Percentiles rank a stretch among this genome's conserved stretches.
Evolutionary conservation across 2,888 invertebrate species (phyloP).

Genomic region (Dryococelus australis): DNA sequence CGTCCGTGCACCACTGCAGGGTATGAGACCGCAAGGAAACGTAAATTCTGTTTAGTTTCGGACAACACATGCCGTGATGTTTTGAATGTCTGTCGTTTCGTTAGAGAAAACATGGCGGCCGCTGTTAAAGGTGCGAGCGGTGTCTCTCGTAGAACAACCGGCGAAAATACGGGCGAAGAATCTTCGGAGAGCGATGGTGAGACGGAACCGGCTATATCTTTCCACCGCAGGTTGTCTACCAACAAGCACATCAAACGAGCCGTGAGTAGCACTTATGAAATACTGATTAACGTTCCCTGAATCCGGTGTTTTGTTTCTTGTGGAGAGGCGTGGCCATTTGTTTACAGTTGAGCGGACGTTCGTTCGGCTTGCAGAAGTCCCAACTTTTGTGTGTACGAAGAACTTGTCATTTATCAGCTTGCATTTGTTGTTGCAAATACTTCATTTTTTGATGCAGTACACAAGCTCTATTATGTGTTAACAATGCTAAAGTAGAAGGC

Average conservation of each 20-base stretch:
- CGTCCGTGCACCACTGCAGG: background rate
- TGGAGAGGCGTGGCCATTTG: conserved; percentile 42
- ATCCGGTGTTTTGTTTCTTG: background rate
- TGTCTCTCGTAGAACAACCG: conserved; percentile 30
- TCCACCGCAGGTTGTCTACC: conserved; percentile 81
- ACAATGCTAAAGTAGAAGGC: too few relatives aligned
- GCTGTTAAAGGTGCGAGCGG: conserved; percentile 22
- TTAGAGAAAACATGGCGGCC: conserved; percentile 41
- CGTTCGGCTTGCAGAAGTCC: background rate
- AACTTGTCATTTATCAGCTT: too few relatives aligned
- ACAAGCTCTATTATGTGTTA: too few relatives aligned
- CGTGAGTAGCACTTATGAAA: conserved; percentile 63
- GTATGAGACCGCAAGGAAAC: background rate
- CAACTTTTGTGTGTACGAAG: too few relatives aligned
- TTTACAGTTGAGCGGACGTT: conserved; percentile 19
- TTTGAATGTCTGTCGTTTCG: background rate
- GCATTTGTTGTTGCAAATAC: too few relatives aligned
- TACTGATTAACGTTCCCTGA: background rate
- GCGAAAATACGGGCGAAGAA: conserved; percentile 59
- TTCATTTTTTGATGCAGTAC: too few relatives aligned
- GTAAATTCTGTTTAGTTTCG: background rate
- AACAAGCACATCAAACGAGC: conserved; percentile 82
- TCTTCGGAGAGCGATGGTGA: conserved; percentile 86
- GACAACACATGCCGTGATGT: conserved; percentile 21
- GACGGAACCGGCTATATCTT: conserved; percentile 77